These are phyloP conservation scores for Ditylenchus dipsaci DNA, from an alignment of 1,140 invertebrate species.

Conservation along the genomic window DNA sequence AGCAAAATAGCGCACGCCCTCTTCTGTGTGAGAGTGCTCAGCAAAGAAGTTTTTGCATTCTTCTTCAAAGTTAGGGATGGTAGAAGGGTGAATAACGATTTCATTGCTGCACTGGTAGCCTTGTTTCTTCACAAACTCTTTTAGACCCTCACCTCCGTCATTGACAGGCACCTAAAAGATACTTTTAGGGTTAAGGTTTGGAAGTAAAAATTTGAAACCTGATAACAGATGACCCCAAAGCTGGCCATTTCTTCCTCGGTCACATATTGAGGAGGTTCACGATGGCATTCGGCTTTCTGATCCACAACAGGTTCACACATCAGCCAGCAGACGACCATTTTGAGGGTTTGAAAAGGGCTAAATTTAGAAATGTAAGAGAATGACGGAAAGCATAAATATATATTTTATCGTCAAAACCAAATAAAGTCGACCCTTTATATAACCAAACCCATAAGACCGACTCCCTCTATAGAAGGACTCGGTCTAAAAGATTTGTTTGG, in stretches of 20 bases:
- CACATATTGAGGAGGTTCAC: slow-evolving; percentile 69
- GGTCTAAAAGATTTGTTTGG: no score
- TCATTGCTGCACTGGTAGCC: slow-evolving; percentile 85
- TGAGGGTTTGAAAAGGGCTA: not conserved
- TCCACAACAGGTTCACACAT: slow-evolving; percentile 70
- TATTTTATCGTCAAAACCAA: no score
- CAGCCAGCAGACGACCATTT: slow-evolving; percentile 81
- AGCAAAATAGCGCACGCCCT: slow-evolving; percentile 83
- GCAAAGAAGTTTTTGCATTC: slow-evolving; percentile 84
- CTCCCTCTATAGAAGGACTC: no score
- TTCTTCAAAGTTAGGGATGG: slow-evolving; percentile 79
- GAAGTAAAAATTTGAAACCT: no score
- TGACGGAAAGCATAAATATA: no score
- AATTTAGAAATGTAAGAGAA: not conserved
- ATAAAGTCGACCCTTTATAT: no score
- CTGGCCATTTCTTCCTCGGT: slow-evolving; percentile 67
- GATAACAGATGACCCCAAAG: slow-evolving; percentile 70
- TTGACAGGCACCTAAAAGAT: slow-evolving; percentile 32
- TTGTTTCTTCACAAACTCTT: slow-evolving; percentile 70
- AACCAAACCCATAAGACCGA: no score
- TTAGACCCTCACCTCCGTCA: slow-evolving; percentile 65
- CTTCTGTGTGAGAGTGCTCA: slow-evolving; percentile 93
- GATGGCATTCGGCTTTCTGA: slow-evolving; percentile 73
- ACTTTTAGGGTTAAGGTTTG: not conserved
- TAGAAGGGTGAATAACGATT: slow-evolving; percentile 75